phyloP scores from a whole-genome alignment of 2,797 vertebrate species.

The Rhodeus uyekii region DNA sequence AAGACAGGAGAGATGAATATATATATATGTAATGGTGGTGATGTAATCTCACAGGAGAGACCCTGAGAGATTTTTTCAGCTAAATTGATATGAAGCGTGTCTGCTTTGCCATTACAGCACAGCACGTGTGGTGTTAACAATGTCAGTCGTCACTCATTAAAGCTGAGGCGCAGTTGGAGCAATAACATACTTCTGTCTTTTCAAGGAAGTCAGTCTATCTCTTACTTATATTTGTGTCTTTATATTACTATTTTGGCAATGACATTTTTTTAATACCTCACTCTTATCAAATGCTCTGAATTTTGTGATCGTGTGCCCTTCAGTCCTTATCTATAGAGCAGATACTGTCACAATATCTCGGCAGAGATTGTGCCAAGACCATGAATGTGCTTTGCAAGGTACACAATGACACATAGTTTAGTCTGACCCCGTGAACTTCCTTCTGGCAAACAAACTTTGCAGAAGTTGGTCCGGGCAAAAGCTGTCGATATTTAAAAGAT shows the following conservation, averaged over 20 bases:
- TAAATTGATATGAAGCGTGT: background rate
- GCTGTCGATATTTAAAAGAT: constrained; percentile 24
- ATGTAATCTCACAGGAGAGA: background rate
- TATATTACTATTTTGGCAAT: constrained; percentile 4
- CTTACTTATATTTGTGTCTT: background rate
- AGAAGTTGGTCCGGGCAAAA: background rate
- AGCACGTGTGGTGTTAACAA: background rate
- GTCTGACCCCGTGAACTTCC: constrained; percentile 5
- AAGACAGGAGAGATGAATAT: background rate
- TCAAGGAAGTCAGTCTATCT: background rate
- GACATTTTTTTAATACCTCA: background rate
- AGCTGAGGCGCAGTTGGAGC: background rate
- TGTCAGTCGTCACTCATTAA: background rate
- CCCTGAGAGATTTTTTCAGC: background rate
- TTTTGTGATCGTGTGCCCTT: background rate
- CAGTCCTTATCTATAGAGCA: background rate
- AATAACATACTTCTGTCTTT: background rate
- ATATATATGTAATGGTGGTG: too few species aligned
- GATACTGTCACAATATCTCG: background rate
- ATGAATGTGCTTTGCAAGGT: background rate
- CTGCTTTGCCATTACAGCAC: background rate
- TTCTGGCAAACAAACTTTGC: constrained; percentile 15
- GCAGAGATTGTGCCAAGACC: background rate
- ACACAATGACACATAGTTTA: constrained; percentile 1
- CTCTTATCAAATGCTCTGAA: background rate